Conservation (phyloP, 2,113 vertebrate species). For the Callorhinus ursinus region DNA sequence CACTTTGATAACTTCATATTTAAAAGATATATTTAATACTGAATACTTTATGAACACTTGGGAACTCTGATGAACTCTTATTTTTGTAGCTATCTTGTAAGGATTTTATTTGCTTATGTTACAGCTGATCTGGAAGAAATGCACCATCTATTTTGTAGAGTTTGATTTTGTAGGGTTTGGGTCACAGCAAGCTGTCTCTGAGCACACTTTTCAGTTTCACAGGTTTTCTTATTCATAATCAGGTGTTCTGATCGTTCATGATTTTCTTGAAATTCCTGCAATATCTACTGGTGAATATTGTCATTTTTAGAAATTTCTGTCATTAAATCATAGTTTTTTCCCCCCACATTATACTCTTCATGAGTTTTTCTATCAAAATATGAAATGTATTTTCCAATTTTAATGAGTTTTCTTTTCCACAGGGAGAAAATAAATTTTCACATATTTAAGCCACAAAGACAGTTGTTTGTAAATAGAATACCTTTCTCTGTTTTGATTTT, state of each 20-base stretch:
- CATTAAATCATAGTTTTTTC: neutral
- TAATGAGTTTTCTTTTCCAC: neutral
- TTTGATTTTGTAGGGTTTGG: neutral
- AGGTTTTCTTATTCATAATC: neutral
- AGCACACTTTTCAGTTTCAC: neutral
- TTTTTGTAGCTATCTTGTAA: neutral
- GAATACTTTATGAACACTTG: neutral
- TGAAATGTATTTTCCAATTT: neutral
- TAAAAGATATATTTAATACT: constrained; percentile 11
- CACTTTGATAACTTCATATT: neutral
- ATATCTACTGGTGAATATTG: neutral
- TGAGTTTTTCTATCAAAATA: neutral
- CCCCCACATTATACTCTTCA: neutral
- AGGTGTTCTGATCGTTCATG: neutral
- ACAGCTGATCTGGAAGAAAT: neutral
- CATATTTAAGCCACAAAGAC: neutral
- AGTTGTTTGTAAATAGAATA: neutral
- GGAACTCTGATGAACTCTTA: neutral
- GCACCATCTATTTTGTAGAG: neutral
- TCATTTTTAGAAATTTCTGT: neutral
- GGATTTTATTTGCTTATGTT: neutral
- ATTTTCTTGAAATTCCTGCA: neutral
- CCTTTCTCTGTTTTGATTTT: neutral
- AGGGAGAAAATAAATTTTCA: neutral
- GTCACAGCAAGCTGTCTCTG: neutral